Conservation (phyloP, 92 coral and sea anemone genomes). For the Pocillopora meandrina region DNA sequence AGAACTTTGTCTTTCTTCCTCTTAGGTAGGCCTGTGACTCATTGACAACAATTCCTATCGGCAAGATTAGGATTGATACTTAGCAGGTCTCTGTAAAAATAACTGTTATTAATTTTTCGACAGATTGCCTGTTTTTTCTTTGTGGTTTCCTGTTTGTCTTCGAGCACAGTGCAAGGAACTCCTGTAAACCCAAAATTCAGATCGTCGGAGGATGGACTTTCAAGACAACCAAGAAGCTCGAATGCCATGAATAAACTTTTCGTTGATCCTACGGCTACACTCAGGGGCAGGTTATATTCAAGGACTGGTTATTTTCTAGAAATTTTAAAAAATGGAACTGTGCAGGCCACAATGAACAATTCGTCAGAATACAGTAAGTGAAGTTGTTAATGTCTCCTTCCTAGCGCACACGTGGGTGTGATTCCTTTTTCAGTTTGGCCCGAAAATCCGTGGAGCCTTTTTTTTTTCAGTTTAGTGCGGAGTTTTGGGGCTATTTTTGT, state of each 20-base stretch:
- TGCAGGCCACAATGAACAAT: slow-evolving; percentile 27
- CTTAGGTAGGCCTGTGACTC: too few relatives aligned
- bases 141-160: slow-evolving; percentile 13
- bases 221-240: neutral
- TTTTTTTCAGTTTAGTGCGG: too few relatives aligned
- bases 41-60: too few relatives aligned
- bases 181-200: slow-evolving; percentile 9
- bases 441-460: too few relatives aligned
- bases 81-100: too few relatives aligned
- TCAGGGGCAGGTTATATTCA: slow-evolving; percentile 12
- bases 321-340: slow-evolving; percentile 28
- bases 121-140: slow-evolving; percentile 29
- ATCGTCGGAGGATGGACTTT: neutral
- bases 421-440: too few relatives aligned
- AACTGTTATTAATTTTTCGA: neutral
- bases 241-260: neutral
- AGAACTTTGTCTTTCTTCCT: too few relatives aligned
- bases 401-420: neutral
- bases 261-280: neutral
- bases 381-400: neutral
- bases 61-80: neutral
- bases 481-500: too few relatives aligned
- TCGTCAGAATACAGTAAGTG: slow-evolving; percentile 43
- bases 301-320: slow-evolving; percentile 38
- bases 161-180: slow-evolving; percentile 12